Conservation (phyloP, 1,140 invertebrate species). For the Triops longicaudatus region DNA sequence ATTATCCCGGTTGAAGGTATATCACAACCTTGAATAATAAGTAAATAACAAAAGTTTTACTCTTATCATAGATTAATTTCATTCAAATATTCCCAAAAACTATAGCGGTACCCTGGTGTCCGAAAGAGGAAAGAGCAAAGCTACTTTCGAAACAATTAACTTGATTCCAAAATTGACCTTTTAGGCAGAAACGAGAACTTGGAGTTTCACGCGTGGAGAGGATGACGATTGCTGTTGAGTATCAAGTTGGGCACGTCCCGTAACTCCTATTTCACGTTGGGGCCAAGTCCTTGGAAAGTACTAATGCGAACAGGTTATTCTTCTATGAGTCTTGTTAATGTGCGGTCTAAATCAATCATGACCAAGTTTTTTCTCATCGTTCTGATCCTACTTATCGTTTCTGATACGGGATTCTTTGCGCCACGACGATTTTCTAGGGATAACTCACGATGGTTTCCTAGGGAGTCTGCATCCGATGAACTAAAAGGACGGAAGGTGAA, state of each 20-base stretch:
- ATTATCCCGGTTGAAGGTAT: too few relatives aligned
- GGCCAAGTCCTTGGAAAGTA: background rate
- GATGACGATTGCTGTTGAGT: background rate
- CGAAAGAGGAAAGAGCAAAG: background rate
- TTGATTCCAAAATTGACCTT: conserved; percentile 5
- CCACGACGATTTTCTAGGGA: background rate
- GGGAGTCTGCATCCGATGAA: background rate
- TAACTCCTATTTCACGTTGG: background rate
- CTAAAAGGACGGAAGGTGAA: background rate
- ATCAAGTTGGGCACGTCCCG: background rate
- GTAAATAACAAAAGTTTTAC: too few relatives aligned
- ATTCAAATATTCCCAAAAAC: too few relatives aligned
- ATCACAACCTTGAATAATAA: too few relatives aligned
- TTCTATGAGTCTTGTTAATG: background rate
- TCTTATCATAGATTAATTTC: too few relatives aligned
- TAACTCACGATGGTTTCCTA: too few relatives aligned
- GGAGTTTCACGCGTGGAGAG: background rate
- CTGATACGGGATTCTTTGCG: background rate
- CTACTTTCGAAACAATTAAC: background rate
- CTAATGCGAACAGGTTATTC: background rate
- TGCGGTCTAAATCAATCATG: background rate
- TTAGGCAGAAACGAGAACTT: background rate
- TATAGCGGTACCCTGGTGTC: too few relatives aligned
- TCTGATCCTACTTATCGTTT: background rate
- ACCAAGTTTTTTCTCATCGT: background rate